Base-by-base conservation (phyloP, 2,797 vertebrate species). In the Rhinophrynus dorsalis region DNA sequence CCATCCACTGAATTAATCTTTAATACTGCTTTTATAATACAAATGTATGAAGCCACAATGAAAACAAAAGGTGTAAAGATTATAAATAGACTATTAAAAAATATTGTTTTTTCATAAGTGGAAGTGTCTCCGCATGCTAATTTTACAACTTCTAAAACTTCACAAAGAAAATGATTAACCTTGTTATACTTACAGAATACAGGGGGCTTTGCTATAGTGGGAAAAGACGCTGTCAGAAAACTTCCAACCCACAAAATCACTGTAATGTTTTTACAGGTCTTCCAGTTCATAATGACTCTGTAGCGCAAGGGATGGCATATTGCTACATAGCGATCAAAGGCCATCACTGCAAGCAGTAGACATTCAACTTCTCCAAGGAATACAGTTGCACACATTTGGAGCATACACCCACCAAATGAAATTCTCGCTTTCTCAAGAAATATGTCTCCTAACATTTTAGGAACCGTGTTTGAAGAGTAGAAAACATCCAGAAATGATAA, bases 141-240 rank as follows among this genome's bases (percentile, higher is more conserved):
- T 2, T 68, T 35, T 40, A 68, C 9, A 2, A 68, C 54, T 1
- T 44, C 55, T 15, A 48, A 17, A 3, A 30, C 33, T 17, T 68
- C 66, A 18, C 66, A 68, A 20, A 40, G 37, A 29, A 68, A 68
- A 21, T 68, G 66, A 37, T 68, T 38, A 12, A 68, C 23, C 13
- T 52, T 37, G 15, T 68, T 68, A 18, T 12, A 17, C 12, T 29
- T 21, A 33, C 67, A 68, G 18, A 68, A 61, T 27, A 26, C 18
- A 9, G 21, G 21, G 2, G 45, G 45, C 45, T 30, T 51, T 12
- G 24, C 6, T 5, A 60, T n/a, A 7, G 35, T 11, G 18, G 67
- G 67, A 9, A 60, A 6, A 0, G 51, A n/a, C 13, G 35, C 20
- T 2, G 37, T 18, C 3, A 61, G 3, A 2, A 60, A 24, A 17